A percentile compares a stretch with the other conserved stretches of the same genome.
phyloP scores from a whole-genome alignment of 2,797 vertebrate species.

The Gallirallus australis region DNA sequence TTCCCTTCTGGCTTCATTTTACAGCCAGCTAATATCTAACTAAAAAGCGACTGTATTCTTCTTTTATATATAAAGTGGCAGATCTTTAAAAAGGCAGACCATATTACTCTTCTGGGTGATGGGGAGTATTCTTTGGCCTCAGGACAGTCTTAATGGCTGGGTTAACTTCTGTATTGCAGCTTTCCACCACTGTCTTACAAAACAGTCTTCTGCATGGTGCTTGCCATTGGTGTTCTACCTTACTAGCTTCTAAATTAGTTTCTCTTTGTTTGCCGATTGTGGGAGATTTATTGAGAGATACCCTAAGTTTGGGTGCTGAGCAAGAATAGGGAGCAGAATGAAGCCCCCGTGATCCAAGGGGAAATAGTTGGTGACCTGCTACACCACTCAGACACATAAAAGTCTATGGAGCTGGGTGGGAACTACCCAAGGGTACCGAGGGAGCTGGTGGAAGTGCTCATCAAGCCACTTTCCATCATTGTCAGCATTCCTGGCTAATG shows the following conservation, averaged over 20 bases:
- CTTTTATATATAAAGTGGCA: not conserved
- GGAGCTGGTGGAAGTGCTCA: too few species aligned
- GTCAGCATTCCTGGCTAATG: too few species aligned
- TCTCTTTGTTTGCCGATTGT: not conserved
- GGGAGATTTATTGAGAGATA: not conserved
- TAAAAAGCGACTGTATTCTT: not conserved
- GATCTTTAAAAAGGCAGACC: not conserved
- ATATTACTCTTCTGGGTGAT: not conserved
- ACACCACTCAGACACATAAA: too few species aligned
- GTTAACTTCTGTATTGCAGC: not conserved
- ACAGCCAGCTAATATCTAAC: not conserved
- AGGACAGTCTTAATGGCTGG: not conserved
- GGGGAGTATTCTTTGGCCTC: not conserved
- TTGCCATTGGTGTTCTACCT: not conserved
- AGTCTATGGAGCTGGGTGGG: too few species aligned
- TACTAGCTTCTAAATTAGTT: not conserved
- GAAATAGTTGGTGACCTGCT: too few species aligned
- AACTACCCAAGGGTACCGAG: too few species aligned
- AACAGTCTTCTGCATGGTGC: not conserved
- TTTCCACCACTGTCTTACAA: not conserved
- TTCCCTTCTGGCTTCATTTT: constrained; percentile 22
- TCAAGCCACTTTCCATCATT: too few species aligned
- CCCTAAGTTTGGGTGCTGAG: not conserved
- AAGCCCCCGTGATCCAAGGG: too few species aligned
- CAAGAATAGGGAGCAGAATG: too few species aligned